phyloP scores from a whole-genome alignment of 2,888 invertebrate species.

The Trilocha varians region DNA sequence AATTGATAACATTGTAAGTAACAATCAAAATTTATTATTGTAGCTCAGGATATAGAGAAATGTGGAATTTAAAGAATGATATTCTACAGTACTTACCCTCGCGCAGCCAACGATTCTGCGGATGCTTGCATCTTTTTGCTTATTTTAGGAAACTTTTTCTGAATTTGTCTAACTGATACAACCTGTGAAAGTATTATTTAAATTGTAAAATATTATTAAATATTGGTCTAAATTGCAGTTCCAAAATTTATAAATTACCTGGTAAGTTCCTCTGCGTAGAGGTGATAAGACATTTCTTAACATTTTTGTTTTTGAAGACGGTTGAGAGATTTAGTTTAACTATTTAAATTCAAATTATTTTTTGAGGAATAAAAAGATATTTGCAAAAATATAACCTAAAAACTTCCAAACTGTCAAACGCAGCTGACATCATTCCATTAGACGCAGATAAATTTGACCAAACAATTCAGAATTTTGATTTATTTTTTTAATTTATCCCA shows the following conservation, averaged over 20 bases:
- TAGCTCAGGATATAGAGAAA: too few relatives aligned
- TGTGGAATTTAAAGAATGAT: too few relatives aligned
- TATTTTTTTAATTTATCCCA: neutral
- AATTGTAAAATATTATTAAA: conserved; percentile 1
- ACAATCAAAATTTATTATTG: too few relatives aligned
- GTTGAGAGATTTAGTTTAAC: neutral
- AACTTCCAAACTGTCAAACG: neutral
- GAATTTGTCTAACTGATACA: conserved; percentile 34
- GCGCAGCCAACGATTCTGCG: conserved; percentile 77
- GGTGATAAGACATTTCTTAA: conserved; percentile 33
- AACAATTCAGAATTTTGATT: neutral
- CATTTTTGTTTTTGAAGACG: conserved; percentile 16
- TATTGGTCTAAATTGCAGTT: conserved; percentile 8
- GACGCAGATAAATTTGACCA: neutral
- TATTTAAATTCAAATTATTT: neutral
- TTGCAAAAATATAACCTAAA: neutral
- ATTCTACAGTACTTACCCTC: too few relatives aligned
- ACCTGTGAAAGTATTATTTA: conserved; percentile 27
- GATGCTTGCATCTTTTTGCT: conserved; percentile 66
- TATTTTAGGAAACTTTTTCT: conserved; percentile 51
- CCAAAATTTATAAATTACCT: conserved; percentile 46
- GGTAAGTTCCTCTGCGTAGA: conserved; percentile 34
- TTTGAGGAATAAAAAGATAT: neutral
- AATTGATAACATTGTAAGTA: too few relatives aligned
- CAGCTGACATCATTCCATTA: neutral